Conservation (phyloP, 1,140 invertebrate species). For the Psix sp. region DNA sequence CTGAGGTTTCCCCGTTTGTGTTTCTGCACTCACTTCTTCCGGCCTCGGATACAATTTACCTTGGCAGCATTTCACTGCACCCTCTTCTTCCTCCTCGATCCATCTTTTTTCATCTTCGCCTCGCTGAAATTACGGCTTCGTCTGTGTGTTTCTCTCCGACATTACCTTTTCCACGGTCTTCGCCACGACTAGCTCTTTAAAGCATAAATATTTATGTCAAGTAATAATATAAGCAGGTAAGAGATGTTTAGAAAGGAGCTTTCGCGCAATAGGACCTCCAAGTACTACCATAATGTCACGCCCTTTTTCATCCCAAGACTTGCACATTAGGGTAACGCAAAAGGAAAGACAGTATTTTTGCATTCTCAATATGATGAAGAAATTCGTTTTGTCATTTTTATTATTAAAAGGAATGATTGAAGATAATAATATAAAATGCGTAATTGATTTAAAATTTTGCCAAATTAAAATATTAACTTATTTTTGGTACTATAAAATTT, state of each 20-base stretch:
- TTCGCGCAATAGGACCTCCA: conserved; percentile 57
- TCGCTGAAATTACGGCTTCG: not conserved
- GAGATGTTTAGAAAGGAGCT: conserved; percentile 62
- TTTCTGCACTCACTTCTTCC: conserved; percentile 54
- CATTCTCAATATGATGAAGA: too few relatives aligned
- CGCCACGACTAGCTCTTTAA: conserved; percentile 42
- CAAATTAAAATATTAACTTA: too few relatives aligned
- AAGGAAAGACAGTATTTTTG: too few relatives aligned
- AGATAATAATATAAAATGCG: too few relatives aligned
- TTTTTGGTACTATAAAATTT: too few relatives aligned
- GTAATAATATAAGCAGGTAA: conserved; percentile 68
- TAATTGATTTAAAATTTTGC: too few relatives aligned
- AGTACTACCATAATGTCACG: conserved; percentile 61
- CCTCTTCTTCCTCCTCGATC: conserved; percentile 25
- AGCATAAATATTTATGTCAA: conserved; percentile 71
- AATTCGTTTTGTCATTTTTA: too few relatives aligned
- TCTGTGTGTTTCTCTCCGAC: conserved; percentile 7
- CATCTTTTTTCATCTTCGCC: conserved; percentile 2
- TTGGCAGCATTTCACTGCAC: conserved; percentile 26
- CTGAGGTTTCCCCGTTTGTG: conserved; percentile 55
- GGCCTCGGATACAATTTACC: conserved; percentile 42
- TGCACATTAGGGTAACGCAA: conserved; percentile 25
- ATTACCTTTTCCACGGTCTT: conserved; percentile 48
- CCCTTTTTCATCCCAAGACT: conserved; percentile 64
- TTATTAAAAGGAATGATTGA: too few relatives aligned